Percentiles rank a stretch among this genome's conserved stretches.
These are phyloP conservation scores for Doryteuthis pealeii DNA, from an alignment of 1,140 invertebrate species.

Conservation along the genomic window DNA sequence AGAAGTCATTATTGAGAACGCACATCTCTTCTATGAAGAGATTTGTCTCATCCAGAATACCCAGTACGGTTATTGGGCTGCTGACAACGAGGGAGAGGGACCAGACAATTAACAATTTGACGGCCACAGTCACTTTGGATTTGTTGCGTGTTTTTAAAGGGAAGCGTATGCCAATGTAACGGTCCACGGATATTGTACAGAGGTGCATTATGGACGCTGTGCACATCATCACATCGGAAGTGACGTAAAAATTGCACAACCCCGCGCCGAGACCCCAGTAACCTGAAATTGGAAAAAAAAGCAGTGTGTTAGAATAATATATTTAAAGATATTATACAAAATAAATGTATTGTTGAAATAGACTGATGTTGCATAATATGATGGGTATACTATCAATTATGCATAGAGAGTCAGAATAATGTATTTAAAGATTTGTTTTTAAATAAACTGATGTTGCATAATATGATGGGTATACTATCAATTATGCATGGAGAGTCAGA, in stretches of 20 bases:
- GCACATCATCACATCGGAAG: slow-evolving; percentile 90
- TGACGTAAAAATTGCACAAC: slow-evolving; percentile 92
- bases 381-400: no score
- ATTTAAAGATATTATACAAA: no score
- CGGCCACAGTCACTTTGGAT: slow-evolving; percentile 76
- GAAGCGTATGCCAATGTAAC: slow-evolving; percentile 85
- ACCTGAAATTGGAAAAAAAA: slow-evolving; percentile 67
- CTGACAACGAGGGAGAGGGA: slow-evolving; percentile 84
- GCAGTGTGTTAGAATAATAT: no score
- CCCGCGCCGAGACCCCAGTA: slow-evolving; percentile 87
- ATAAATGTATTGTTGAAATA: no score
- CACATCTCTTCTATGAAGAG: slow-evolving; percentile 67
- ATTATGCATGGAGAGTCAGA: no score
- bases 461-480: no score
- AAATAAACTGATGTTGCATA: no score
- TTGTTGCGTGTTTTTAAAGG: slow-evolving; percentile 75
- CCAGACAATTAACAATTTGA: slow-evolving; percentile 92
- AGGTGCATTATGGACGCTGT: slow-evolving; percentile 82
- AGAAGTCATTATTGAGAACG: slow-evolving; percentile 64
- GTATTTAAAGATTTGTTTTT: no score
- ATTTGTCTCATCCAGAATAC: slow-evolving; percentile 66
- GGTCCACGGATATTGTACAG: slow-evolving; percentile 59
- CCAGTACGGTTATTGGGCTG: slow-evolving; percentile 82
- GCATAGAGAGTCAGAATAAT: no score
- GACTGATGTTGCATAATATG: no score